A percentile compares a stretch with the other conserved stretches of the same genome.
These are phyloP conservation scores for Mungos mungo DNA, from an alignment of 2,113 vertebrate species.

Conservation along the genomic window DNA sequence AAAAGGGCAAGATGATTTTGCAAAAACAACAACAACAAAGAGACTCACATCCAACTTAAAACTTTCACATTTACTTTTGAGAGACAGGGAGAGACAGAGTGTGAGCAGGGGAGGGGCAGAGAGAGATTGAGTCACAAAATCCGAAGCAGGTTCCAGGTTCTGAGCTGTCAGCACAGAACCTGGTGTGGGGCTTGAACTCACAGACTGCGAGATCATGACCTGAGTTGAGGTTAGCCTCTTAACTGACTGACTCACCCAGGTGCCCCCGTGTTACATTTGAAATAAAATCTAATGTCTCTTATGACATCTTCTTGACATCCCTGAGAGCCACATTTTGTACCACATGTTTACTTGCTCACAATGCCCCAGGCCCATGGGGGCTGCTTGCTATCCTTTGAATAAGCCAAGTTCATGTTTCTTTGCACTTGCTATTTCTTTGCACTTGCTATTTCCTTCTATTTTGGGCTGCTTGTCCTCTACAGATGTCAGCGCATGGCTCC, in stretches of 20 bases:
- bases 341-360: background rate
- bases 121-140: too few species aligned
- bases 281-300: background rate
- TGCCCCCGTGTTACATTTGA: background rate
- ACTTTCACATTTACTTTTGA: background rate
- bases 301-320: background rate
- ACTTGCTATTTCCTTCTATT: background rate
- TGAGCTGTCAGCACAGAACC: too few species aligned
- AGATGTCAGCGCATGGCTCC: background rate
- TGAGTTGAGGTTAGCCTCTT: too few species aligned
- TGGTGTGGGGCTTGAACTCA: too few species aligned
- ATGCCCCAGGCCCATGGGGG: rapidly evolving
- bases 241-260: too few species aligned
- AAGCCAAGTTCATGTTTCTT: background rate
- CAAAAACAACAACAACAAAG: background rate
- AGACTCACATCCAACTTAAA: background rate
- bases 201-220: too few species aligned
- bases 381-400: background rate
- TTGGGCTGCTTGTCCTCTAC: background rate
- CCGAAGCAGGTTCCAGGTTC: too few species aligned
- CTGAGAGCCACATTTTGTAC: background rate
- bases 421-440: background rate
- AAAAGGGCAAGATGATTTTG: background rate
- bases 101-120: too few species aligned
- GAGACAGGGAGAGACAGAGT: too few species aligned